Conservation (phyloP, 2,113 vertebrate genomes). For the Copsychus sechellarum region DNA sequence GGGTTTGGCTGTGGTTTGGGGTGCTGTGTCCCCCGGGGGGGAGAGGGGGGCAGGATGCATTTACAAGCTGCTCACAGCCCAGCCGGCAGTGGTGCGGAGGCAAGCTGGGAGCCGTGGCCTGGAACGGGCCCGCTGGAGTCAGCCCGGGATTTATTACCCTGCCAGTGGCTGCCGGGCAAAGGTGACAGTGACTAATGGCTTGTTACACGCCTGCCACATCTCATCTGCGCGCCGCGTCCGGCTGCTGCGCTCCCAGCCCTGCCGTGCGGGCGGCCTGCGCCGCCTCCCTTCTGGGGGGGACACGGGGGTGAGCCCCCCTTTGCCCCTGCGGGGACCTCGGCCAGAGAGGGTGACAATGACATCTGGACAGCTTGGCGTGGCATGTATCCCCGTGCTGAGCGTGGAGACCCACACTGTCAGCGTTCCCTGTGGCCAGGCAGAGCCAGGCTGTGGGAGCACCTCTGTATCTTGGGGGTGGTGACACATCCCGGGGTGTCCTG, state of each 20-base stretch:
- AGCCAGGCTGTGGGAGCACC: not conserved
- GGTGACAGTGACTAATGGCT: conserved; percentile 75
- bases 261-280: not conserved
- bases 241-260: conserved; percentile 42
- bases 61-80: conserved; percentile 64
- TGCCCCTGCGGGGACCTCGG: accelerated
- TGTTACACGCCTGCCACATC: conserved; percentile 74
- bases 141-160: conserved; percentile 51
- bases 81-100: not conserved
- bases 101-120: conserved; percentile 34
- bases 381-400: not conserved
- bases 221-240: not conserved
- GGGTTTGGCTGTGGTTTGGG: not conserved
- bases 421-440: not conserved
- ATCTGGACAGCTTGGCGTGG: not conserved
- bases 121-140: conserved; percentile 44
- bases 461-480: not conserved
- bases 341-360: not conserved
- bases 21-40: not conserved
- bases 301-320: not conserved
- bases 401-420: not conserved
- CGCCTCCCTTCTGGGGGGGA: not conserved
- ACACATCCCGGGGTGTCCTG: not conserved
- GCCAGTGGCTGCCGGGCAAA: conserved; percentile 63
- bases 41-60: not conserved